Evolutionary conservation across 2,113 vertebrate genomes (phyloP), one percentile per base, ranked within the genome.

Genomic region (Mobula birostris): DNA sequence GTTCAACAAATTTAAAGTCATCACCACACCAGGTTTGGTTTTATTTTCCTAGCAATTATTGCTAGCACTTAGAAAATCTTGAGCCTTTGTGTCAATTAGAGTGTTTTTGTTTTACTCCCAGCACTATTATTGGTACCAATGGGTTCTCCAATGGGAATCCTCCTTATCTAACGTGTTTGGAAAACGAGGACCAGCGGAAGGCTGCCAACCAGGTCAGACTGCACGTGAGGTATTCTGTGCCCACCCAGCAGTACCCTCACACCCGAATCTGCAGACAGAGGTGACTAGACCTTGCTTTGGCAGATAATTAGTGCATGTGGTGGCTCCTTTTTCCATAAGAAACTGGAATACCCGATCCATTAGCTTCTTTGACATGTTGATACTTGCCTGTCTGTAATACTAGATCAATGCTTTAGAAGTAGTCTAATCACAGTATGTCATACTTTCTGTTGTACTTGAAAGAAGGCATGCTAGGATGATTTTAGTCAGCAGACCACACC

Each of bases 61-160:
- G 85, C 61, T 90, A 90, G 85, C 85, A 90, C n/a, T 66, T 90
- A 90, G 85, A 61, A 90, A 90, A 66, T 90, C 85, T 90, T 90
- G 85, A 90, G 85, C 29, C 85, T 90, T 90, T 90, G 85, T 90
- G 85, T 66, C 85, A 90, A 90, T 90, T 90, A 90, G 85, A 90
- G 85, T 90, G 66, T 90, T 90, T 90, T 90, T 90, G 63, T 90
- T 90, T 90, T 90, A 66, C 85, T 90, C 85, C 85, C 85, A 90
- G 85, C 85, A 90, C 85, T 90, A 90, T 90, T 90, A 90, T 90
- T 90, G 85, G 85, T 90, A 90, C 85, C 85, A 90, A 90, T 90
- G 85, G 85, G 85, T 90, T 90, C 85, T 90, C 85, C 85, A 90
- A 63, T 90, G 85, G 85, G 85, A 90, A 90, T 90, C 85, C 85